Evolutionary conservation across 1,140 invertebrate species (phyloP).

Genomic region (Mercenaria mercenaria): DNA sequence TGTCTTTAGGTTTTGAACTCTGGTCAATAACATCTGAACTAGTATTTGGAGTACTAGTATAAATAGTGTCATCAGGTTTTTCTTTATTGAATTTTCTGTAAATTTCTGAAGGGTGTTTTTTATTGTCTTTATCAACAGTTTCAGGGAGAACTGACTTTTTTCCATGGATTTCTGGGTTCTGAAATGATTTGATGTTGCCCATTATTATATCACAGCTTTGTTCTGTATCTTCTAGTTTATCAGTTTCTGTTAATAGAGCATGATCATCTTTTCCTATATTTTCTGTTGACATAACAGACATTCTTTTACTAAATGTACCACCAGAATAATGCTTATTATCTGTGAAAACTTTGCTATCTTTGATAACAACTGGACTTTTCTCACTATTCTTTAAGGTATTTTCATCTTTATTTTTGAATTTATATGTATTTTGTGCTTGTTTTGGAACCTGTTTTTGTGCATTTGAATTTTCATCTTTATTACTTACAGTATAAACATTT

Average conservation of each 20-base stretch:
- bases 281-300: too few relatives aligned
- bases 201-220: too few relatives aligned
- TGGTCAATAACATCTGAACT: neutral
- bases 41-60: neutral
- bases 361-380: neutral
- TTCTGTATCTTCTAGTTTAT: too few relatives aligned
- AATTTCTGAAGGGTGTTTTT: neutral
- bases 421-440: neutral
- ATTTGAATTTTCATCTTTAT: neutral
- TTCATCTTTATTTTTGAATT: neutral
- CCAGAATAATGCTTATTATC: neutral
- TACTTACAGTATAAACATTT: too few relatives aligned
- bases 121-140: neutral
- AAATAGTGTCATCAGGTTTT: neutral
- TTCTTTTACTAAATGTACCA: too few relatives aligned
- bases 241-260: too few relatives aligned
- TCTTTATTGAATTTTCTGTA: neutral
- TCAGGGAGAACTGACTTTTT: too few relatives aligned
- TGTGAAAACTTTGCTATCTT: conserved; percentile 11
- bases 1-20: neutral
- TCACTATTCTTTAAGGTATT: neutral
- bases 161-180: too few relatives aligned
- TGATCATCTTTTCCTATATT: too few relatives aligned
- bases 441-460: neutral
- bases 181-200: too few relatives aligned